Evolutionary conservation across 2,797 vertebrate genomes (phyloP).

Genomic region (Sardinella longiceps): DNA sequence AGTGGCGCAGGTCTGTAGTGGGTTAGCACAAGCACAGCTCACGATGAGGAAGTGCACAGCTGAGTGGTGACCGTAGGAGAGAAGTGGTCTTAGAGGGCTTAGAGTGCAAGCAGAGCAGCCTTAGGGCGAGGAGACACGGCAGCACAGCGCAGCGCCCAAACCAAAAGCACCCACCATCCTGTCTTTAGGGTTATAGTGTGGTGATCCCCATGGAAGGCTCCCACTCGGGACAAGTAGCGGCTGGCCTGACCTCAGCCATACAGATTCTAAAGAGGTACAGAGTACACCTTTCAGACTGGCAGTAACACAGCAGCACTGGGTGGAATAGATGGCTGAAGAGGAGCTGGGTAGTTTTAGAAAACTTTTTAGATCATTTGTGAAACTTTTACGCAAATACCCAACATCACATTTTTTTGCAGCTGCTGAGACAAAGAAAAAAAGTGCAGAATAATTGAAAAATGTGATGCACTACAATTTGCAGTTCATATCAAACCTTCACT

Average conservation of each 20-base stretch:
- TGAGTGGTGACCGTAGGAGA: constrained; percentile 25
- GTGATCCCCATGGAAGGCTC: constrained; percentile 84
- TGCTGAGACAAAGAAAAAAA: constrained; percentile 4
- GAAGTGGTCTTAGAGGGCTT: constrained; percentile 43
- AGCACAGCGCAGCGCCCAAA: constrained; percentile 41
- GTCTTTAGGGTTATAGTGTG: constrained; percentile 77
- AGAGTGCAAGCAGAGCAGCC: constrained; percentile 60
- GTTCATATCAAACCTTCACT: constrained; percentile 19
- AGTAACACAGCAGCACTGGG: constrained; percentile 29
- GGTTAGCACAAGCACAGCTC: constrained; percentile 53
- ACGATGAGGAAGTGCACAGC: constrained; percentile 37
- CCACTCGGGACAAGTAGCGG: constrained; percentile 82
- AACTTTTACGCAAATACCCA: background rate
- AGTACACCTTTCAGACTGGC: constrained; percentile 58
- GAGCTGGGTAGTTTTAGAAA: background rate
- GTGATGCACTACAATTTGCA: background rate
- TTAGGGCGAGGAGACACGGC: constrained; percentile 56
- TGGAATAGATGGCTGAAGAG: background rate
- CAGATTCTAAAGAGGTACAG: constrained; percentile 81
- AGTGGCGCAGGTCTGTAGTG: constrained; percentile 61
- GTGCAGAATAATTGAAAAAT: background rate
- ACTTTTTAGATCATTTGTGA: background rate
- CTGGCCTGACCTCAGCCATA: constrained; percentile 79
- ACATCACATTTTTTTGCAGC: background rate
- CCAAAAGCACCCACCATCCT: constrained; percentile 83